Base-by-base conservation (phyloP, 1,140 invertebrate species). In the Bombyx mandarina region DNA sequence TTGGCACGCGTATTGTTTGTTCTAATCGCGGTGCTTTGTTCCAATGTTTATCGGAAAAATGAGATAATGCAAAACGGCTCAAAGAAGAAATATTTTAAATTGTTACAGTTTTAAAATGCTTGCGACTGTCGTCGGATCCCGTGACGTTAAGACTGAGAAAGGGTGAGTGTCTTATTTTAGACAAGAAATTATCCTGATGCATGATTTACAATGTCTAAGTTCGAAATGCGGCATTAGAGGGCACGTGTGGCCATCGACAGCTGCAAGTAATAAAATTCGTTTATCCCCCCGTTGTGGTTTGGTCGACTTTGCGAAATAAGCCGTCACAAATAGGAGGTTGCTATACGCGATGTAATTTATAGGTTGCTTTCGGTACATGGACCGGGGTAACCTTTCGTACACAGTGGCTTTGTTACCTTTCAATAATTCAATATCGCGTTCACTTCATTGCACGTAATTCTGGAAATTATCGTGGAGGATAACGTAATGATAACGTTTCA, bases 71-170 rank as follows among this genome's bases (percentile, higher is more conserved):
- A 44, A 12, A 42, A 43, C 18, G 9, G 8, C 18, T 61, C 48
- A 64, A 18, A 18, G 54, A 57, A 18, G 57, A 56, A 18, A 56
- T 57, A 35, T 54, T 52, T 49, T 66, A 66, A 60, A 81, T 89
- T 90, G 80, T 94, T 94, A 73, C 90, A 96, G 95, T 97, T 86
- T 90, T 96, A 88, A 96, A 96, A 94, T 96, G 95, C 89, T 91
- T 97, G 77, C 93, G 95, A 74, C 90, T 96, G 69, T 96, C 94
- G 54, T 91, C 93, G 80, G 94, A 96, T 90, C 93, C 95, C 71
- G 94, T 97, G 67, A 95, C 93, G 75, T 89, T 97, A 79, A 94
- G 94, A 89, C 91, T 96, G 80, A 94, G 93, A 90, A 92, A 94
- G 91, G 95, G 95, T 96, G 90, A 93, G 91, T 88, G 63, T 62